Evolutionary conservation across 2,113 vertebrate species (phyloP).

Genomic region (Lophochroa leadbeateri): DNA sequence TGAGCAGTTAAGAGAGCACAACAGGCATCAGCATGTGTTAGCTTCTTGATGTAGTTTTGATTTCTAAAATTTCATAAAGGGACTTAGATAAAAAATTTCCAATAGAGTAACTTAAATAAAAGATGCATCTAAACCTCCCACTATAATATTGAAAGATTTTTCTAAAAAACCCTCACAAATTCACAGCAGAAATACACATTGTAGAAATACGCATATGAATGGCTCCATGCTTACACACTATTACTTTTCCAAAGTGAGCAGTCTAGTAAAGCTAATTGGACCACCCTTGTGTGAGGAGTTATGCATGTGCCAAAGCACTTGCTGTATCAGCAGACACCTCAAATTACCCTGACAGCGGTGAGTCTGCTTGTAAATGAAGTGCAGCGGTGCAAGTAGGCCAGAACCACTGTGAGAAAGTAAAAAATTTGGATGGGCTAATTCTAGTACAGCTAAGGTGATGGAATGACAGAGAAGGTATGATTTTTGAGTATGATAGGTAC

Average conservation of each 20-base stretch:
- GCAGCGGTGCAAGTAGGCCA: neutral
- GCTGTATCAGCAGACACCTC: neutral
- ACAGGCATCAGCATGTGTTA: neutral
- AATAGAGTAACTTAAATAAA: neutral
- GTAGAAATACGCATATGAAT: neutral
- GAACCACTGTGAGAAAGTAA: neutral
- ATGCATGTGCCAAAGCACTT: neutral
- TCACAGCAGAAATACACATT: neutral
- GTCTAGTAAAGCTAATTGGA: neutral
- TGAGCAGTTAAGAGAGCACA: neutral
- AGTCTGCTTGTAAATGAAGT: neutral
- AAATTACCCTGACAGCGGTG: neutral
- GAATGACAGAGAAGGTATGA: neutral
- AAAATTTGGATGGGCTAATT: neutral
- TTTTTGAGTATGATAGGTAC: neutral
- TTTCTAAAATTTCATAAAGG: neutral
- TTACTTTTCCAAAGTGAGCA: neutral
- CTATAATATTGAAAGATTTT: neutral
- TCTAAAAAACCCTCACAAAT: neutral
- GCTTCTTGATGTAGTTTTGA: neutral
- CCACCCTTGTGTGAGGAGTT: neutral
- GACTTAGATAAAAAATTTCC: neutral
- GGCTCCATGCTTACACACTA: neutral
- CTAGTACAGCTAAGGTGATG: too few relatives aligned
- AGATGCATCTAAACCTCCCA: neutral